Conservation (phyloP, 2,888 invertebrate genomes). For the Laspeyria flexula region DNA sequence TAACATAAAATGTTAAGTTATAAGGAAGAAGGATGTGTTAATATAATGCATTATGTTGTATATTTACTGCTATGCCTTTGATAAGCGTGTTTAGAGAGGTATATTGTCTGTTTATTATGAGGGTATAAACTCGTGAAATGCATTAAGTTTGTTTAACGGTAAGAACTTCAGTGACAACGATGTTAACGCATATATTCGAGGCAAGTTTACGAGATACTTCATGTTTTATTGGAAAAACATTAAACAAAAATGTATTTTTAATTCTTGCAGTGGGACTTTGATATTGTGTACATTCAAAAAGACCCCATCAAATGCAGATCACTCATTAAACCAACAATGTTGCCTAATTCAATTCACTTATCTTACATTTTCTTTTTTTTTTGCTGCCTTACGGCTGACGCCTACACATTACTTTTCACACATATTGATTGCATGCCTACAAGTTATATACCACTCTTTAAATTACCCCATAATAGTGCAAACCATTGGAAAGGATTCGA, state of each 20-base stretch:
- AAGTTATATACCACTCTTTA: constrained; percentile 3
- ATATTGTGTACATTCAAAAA: too few species aligned
- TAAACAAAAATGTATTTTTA: too few species aligned
- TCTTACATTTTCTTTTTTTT: neutral
- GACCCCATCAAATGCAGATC: too few species aligned
- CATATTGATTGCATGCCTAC: constrained; percentile 3
- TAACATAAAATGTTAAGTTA: constrained; percentile 14
- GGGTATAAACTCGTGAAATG: constrained; percentile 23
- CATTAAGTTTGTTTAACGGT: constrained; percentile 20
- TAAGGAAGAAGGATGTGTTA: constrained; percentile 6
- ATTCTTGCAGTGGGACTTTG: too few species aligned
- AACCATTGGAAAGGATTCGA: neutral
- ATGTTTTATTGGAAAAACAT: too few species aligned
- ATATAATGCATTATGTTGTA: constrained; percentile 15
- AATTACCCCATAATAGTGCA: neutral
- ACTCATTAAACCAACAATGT: neutral
- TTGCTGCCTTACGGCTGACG: neutral
- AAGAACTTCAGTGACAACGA: neutral
- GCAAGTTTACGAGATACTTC: too few species aligned
- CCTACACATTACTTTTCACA: neutral
- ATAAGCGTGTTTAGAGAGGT: constrained; percentile 6
- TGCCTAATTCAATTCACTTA: neutral
- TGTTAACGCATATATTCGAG: too few species aligned
- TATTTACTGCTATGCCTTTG: constrained; percentile 19
- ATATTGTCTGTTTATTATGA: constrained; percentile 24